Conservation (phyloP, 2,888 invertebrate species). For the Catocala sponsa region DNA sequence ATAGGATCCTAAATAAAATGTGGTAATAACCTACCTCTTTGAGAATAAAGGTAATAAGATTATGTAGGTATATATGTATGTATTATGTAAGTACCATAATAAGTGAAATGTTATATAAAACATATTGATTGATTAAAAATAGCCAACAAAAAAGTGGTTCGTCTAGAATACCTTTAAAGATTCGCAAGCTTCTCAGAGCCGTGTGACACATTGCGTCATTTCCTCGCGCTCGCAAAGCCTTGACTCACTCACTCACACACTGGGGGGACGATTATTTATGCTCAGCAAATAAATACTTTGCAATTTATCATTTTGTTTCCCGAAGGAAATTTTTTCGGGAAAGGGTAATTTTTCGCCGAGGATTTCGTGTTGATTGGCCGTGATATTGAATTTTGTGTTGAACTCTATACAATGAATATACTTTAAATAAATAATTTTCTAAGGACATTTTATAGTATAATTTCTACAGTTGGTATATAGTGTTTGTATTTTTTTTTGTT, state of each 20-base stretch:
- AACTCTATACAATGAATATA: neutral
- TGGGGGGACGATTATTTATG: constrained; percentile 40
- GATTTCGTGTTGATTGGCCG: constrained; percentile 16
- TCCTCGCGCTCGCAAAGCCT: constrained; percentile 19
- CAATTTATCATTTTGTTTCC: constrained; percentile 42
- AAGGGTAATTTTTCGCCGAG: constrained; percentile 20
- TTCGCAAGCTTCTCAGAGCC: constrained; percentile 13
- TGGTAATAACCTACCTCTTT: no score
- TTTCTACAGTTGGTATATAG: no score
- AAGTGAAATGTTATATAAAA: no score
- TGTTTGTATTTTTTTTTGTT: no score
- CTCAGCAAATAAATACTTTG: constrained; percentile 46
- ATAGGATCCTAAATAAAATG: no score
- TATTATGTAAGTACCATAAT: no score
- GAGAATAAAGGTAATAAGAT: no score
- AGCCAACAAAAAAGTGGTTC: neutral
- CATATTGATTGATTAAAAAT: no score
- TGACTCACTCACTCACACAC: constrained; percentile 18
- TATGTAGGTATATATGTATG: no score
- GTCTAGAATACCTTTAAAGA: constrained; percentile 4
- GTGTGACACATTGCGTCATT: constrained; percentile 47
- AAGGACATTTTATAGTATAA: no score
- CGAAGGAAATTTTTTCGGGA: constrained; percentile 16
- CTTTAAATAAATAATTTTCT: no score
- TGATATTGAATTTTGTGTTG: constrained; percentile 16